phyloP scores from a whole-genome alignment of 1,140 invertebrate genomes.

The Bombus difficillimus region DNA sequence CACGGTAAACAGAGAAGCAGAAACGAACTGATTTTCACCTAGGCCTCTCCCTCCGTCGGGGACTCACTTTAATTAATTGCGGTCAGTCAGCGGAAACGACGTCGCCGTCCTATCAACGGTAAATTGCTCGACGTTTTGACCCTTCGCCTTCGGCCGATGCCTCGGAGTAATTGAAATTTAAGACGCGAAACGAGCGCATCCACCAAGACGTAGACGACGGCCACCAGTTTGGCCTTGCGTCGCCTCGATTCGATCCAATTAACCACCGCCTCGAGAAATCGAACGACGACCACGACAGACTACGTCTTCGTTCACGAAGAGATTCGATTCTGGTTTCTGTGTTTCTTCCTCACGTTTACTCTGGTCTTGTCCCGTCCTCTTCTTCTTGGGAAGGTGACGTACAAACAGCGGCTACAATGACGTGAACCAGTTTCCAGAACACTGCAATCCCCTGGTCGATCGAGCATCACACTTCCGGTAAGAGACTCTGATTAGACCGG shows the following conservation, averaged over 20 bases:
- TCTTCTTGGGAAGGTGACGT: background rate
- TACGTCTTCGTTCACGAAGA: background rate
- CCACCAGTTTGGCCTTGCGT: conserved; percentile 30
- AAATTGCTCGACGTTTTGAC: conserved; percentile 63
- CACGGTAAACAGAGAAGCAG: background rate
- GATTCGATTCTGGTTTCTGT: conserved; percentile 56
- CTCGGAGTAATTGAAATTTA: conserved; percentile 74
- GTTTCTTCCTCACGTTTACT: conserved; percentile 15
- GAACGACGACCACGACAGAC: background rate
- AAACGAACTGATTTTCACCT: background rate
- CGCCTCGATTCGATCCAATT: conserved; percentile 74
- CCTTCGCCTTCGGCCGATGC: conserved; percentile 51
- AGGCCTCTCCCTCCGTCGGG: too few species aligned
- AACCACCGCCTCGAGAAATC: conserved; percentile 60
- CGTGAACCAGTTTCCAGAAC: conserved; percentile 3
- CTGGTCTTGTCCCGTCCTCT: background rate
- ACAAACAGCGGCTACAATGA: conserved; percentile 40
- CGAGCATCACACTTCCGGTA: background rate
- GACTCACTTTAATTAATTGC: conserved; percentile 63
- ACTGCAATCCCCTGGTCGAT: background rate
- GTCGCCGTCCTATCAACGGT: conserved; percentile 54
- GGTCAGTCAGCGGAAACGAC: conserved; percentile 51
- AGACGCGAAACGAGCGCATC: conserved; percentile 65
- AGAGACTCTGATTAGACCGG: background rate
- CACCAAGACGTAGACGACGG: conserved; percentile 32